phyloP scores from a whole-genome alignment of 2,113 vertebrate genomes.

The Osmerus eperlanus region DNA sequence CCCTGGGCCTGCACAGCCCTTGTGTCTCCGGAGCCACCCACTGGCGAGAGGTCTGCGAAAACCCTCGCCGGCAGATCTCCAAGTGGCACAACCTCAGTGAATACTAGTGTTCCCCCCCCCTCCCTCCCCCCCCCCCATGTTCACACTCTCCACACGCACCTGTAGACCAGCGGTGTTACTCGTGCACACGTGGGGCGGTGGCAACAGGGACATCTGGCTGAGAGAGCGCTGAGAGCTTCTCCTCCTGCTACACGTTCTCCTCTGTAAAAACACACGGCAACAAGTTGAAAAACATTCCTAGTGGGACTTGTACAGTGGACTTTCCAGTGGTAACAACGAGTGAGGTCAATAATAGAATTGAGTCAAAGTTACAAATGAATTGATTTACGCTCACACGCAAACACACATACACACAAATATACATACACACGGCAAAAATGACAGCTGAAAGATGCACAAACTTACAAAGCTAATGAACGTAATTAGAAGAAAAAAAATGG shows the following conservation, averaged over 20 bases:
- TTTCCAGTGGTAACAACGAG: conserved; percentile 3
- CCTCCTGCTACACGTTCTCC: conserved; percentile 15
- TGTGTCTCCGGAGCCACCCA: conserved; percentile 77
- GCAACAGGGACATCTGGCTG: background rate
- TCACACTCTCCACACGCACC: background rate
- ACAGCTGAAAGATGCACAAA: conserved; percentile 2
- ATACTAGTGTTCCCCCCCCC: conserved; percentile 53
- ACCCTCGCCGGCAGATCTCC: conserved; percentile 82
- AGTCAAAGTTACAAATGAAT: conserved; percentile 1
- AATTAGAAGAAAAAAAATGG: background rate
- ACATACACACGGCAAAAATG: conserved; percentile 5
- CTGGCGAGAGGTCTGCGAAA: conserved; percentile 89
- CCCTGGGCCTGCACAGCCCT: conserved; percentile 83
- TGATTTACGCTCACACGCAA: conserved; percentile 1
- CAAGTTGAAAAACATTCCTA: conserved; percentile 21
- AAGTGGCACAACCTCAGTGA: conserved; percentile 92
- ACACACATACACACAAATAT: background rate
- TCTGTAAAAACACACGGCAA: conserved; percentile 8
- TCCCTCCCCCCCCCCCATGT: background rate
- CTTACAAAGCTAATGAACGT: conserved; percentile 6
- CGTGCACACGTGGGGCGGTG: background rate
- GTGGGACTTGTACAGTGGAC: conserved; percentile 22
- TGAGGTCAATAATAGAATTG: background rate
- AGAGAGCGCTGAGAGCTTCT: background rate
- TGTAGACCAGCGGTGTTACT: background rate